A percentile compares a stretch with the other conserved stretches of the same genome.
These are phyloP conservation scores for Timandra comae DNA, from an alignment of 2,888 invertebrate genomes.

Conservation along the genomic window DNA sequence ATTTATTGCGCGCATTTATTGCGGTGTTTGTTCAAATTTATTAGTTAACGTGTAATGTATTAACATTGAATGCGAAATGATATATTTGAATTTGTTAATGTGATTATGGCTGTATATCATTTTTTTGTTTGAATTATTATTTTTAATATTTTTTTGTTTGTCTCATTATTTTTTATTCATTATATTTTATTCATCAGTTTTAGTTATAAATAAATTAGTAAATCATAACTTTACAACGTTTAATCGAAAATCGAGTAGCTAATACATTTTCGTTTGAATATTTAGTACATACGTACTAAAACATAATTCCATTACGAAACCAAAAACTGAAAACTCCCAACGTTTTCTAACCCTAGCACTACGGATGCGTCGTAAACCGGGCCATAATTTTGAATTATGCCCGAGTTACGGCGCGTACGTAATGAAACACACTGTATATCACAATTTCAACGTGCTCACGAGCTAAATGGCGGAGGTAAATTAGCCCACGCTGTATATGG, in stretches of 20 bases:
- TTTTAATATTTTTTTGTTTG: too few species aligned
- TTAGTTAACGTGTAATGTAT: constrained; percentile 11
- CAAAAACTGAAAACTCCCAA: constrained; percentile 19
- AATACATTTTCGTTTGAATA: too few species aligned
- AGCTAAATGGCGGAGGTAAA: constrained; percentile 55
- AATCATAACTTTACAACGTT: too few species aligned
- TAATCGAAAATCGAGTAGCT: too few species aligned
- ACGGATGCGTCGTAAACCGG: constrained; percentile 46
- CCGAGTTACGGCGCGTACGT: constrained; percentile 53
- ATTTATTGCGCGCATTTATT: constrained; percentile 22
- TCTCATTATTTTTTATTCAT: too few species aligned
- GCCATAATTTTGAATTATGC: constrained; percentile 65
- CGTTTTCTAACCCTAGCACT: constrained; percentile 17
- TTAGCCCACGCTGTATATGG: constrained; percentile 42
- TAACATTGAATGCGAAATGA: constrained; percentile 1
- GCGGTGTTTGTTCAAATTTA: constrained; percentile 10
- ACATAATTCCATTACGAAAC: constrained; percentile 14
- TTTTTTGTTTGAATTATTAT: too few species aligned
- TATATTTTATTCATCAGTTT: too few species aligned
- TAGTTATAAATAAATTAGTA: too few species aligned
- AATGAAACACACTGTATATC: constrained; percentile 67
- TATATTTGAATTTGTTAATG: neutral
- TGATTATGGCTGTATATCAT: neutral
- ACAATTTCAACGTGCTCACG: constrained; percentile 47
- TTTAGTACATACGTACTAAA: too few species aligned